Evolutionary conservation across 64 coral and sea anemone genomes (phyloP).

Genomic region (Montipora sp.): DNA sequence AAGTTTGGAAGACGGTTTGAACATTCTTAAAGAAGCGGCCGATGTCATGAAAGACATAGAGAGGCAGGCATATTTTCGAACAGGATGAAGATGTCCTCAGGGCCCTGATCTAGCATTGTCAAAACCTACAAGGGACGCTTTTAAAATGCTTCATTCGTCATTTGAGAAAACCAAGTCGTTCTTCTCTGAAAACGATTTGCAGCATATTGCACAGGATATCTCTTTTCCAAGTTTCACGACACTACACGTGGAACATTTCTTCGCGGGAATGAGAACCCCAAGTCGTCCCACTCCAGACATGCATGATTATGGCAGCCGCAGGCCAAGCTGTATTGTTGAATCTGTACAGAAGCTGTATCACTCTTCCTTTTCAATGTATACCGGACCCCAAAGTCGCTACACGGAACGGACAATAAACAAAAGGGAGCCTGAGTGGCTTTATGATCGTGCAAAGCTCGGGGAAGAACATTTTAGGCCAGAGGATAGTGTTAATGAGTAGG

Average conservation of each 20-base stretch:
- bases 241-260: constrained; percentile 54
- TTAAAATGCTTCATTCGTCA: constrained; percentile 44
- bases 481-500: background rate
- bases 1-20: constrained; percentile 39
- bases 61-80: background rate
- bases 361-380: constrained; percentile 43
- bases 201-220: constrained; percentile 23
- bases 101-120: constrained; percentile 38
- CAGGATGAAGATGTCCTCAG: constrained; percentile 11
- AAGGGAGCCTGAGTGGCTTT: constrained; percentile 1
- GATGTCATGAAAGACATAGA: constrained; percentile 36
- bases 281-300: constrained; percentile 54
- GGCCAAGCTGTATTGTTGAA: constrained; percentile 37
- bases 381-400: constrained; percentile 55
- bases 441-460: background rate
- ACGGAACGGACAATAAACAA: background rate
- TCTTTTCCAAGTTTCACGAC: constrained; percentile 58
- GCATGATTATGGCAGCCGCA: constrained; percentile 38
- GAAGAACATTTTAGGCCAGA: background rate
- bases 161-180: constrained; percentile 26
- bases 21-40: constrained; percentile 12
- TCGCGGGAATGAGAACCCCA: constrained; percentile 42
- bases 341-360: constrained; percentile 45
- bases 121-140: constrained; percentile 54
- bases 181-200: constrained; percentile 26